Base-by-base conservation (phyloP, 2,797 vertebrate genomes). In the Esox lucius region DNA sequence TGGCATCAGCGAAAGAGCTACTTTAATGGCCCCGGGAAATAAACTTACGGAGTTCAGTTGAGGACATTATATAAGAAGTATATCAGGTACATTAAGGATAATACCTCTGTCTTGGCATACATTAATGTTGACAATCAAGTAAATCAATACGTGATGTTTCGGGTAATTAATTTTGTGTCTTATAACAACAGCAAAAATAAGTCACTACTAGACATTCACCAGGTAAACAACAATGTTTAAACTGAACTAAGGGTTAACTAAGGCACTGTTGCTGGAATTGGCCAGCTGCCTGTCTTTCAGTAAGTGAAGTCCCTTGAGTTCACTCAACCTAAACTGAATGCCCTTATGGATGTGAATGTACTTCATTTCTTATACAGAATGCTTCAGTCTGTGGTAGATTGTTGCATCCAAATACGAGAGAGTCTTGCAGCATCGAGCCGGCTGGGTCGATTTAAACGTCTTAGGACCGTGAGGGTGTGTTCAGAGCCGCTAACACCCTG, bases 11-110 rank as follows among this genome's bases (percentile, higher is more conserved):
- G 49, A 46, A 39, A 24, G 11, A 56, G 64, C 73, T 49, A 26
- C 28, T 49, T 24, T 3, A 46, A 46, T 70, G 68, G 5, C 13
- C 68, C 91, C 89, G 90, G 88, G 85, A 65, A 89, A 89, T 87
- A 88, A 5, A 12, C 56, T 61, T 12, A 42, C 33, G 42, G 17
- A 39, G 66, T 17, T 68, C 19, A n/a, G 6, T 42, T 39, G 65
- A 35, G 31, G 28, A 22, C 11, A 31, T 65, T 13, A 5, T 31
- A 65, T 16, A 15, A 16, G 6, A 8, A 64, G 26, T 6, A 64
- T 15, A n/a, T 62, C 2, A 24, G 9, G 59, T 28, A 28, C 59
- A 62, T 64, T 24, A 11, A 22, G 56, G 9, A 59, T 19, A 59
- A 24, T 59, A 2, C 9, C 22, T 31, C 1, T 26, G 5, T 31